Evolutionary conservation across 2,113 vertebrate species (phyloP).

Genomic region (Neodon shergylaensis): DNA sequence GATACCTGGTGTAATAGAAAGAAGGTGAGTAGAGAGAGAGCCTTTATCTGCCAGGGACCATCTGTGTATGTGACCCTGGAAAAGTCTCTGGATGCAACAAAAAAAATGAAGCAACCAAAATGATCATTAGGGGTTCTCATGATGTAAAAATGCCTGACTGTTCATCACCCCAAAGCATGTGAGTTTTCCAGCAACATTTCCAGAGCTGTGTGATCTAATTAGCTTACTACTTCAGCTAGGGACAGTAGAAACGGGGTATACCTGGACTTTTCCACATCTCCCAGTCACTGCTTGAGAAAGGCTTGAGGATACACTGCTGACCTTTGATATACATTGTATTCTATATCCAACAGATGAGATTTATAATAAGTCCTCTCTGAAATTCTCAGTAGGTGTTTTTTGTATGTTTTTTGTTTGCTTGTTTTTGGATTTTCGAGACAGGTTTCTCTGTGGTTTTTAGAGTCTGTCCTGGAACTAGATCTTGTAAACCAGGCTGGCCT

Average conservation of each 20-base stretch:
- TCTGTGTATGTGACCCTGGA: background rate
- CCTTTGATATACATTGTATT: background rate
- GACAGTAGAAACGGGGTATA: background rate
- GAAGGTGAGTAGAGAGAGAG: background rate
- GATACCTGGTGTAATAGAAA: background rate
- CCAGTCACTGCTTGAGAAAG: background rate
- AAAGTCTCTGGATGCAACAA: background rate
- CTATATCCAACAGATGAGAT: background rate
- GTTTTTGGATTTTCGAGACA: too few relatives aligned
- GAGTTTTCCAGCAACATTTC: background rate
- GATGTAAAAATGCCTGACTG: background rate
- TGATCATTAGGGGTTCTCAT: background rate
- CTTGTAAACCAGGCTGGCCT: too few relatives aligned
- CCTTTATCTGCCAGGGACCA: background rate
- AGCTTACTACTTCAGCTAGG: background rate
- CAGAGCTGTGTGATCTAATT: background rate
- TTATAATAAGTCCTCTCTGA: background rate
- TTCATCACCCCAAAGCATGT: background rate
- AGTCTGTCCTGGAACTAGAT: too few relatives aligned
- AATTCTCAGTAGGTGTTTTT: background rate
- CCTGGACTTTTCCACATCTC: background rate
- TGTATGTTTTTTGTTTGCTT: too few relatives aligned
- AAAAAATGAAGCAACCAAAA: background rate
- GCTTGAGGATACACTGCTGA: background rate
- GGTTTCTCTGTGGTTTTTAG: too few relatives aligned